phyloP scores from a whole-genome alignment of 2,888 invertebrate species.

The Cetonia aurata region DNA sequence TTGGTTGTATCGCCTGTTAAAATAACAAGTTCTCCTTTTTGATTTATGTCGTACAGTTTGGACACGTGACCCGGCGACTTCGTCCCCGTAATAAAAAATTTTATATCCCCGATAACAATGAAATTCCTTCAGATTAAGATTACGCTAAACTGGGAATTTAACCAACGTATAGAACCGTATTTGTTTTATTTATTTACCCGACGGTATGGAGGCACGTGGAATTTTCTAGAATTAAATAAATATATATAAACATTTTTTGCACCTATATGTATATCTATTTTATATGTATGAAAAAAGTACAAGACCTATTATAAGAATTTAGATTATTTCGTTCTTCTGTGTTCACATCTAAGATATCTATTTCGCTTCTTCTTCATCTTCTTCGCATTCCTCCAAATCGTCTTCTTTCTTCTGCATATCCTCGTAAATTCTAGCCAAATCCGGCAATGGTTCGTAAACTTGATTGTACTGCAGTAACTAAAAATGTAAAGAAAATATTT shows the following conservation, averaged over 20 bases:
- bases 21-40: background rate
- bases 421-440: conserved; percentile 58
- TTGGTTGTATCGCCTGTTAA: background rate
- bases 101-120: conserved; percentile 1
- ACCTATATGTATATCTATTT: no score
- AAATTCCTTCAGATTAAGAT: background rate
- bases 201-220: no score
- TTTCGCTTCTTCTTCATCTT: conserved; percentile 40
- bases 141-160: background rate
- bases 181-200: no score
- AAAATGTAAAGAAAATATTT: conserved; percentile 47
- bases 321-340: no score
- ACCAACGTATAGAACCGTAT: no score
- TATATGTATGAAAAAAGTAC: no score
- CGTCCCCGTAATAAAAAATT: background rate
- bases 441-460: conserved; percentile 56
- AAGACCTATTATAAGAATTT: no score
- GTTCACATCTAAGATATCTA: background rate
- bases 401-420: conserved; percentile 54
- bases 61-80: background rate
- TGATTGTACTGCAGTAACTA: conserved; percentile 56
- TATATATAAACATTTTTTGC: no score
- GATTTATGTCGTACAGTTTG: background rate
- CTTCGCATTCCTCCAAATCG: conserved; percentile 45
- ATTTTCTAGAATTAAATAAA: no score